Evolutionary conservation across 2,113 vertebrate species (phyloP).

Genomic region (Saccopteryx leptura): DNA sequence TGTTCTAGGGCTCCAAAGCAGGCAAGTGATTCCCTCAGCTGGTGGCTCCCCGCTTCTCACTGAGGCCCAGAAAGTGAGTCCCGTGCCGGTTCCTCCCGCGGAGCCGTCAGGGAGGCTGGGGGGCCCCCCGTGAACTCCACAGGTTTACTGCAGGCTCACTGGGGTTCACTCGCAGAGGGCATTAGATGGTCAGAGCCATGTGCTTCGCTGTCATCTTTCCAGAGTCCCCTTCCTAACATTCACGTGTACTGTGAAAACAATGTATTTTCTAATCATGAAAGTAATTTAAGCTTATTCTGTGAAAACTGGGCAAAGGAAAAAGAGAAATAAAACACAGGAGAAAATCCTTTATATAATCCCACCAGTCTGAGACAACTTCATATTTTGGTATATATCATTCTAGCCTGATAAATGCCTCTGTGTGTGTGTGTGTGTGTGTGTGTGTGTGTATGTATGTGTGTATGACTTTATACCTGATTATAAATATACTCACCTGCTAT

Average conservation of each 20-base stretch:
- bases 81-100: background rate
- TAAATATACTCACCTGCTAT: background rate
- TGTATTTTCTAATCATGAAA: conserved; percentile 11
- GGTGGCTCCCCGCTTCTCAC: background rate
- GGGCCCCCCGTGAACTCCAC: background rate
- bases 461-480: background rate
- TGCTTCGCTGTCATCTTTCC: background rate
- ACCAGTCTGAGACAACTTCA: background rate
- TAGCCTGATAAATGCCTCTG: background rate
- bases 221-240: background rate
- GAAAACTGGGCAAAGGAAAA: background rate
- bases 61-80: background rate
- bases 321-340: background rate
- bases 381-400: background rate
- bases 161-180: background rate
- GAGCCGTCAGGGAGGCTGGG: background rate
- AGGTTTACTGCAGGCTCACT: background rate
- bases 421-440: background rate
- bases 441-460: too few species aligned
- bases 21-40: background rate
- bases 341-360: background rate
- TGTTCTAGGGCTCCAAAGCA: background rate
- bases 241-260: background rate
- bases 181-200: background rate
- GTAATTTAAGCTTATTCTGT: conserved; percentile 10